These are phyloP conservation scores for Sipha maydis DNA, from an alignment of 2,888 invertebrate species.

Conservation along the genomic window DNA sequence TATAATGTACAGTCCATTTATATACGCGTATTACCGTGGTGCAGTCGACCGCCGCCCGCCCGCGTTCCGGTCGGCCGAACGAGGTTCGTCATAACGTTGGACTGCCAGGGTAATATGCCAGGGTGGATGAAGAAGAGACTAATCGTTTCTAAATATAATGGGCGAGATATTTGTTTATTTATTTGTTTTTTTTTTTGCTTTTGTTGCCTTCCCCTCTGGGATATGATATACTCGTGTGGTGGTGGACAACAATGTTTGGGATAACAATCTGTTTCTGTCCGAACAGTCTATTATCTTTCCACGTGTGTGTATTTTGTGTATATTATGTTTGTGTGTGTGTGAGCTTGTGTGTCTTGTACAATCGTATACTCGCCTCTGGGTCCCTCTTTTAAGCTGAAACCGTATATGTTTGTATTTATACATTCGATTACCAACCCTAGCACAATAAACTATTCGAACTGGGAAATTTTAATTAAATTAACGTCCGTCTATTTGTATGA, in stretches of 20 bases:
- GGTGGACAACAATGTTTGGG: background rate
- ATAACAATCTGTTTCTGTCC: slow-evolving; percentile 31
- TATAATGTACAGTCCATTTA: background rate
- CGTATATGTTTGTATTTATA: no score
- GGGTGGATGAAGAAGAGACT: slow-evolving; percentile 9
- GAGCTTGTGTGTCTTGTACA: no score
- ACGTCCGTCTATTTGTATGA: slow-evolving; percentile 2
- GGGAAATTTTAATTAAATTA: slow-evolving; percentile 20
- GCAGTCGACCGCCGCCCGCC: background rate
- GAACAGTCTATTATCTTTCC: background rate
- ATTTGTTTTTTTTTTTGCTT: background rate
- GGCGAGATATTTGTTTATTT: background rate
- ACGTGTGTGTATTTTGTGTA: no score
- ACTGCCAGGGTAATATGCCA: background rate
- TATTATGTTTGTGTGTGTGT: no score
- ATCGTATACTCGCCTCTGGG: background rate
- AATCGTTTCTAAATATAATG: slow-evolving; percentile 45
- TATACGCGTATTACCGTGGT: background rate
- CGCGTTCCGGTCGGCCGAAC: slow-evolving; percentile 18
- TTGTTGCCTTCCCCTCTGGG: background rate
- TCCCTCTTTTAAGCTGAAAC: background rate
- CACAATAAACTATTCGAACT: background rate
- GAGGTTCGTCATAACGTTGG: background rate
- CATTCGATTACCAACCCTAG: background rate
- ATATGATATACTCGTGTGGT: background rate